These are phyloP conservation scores for Cephus pygmeus DNA, from an alignment of 2,888 invertebrate genomes.

Conservation along the genomic window DNA sequence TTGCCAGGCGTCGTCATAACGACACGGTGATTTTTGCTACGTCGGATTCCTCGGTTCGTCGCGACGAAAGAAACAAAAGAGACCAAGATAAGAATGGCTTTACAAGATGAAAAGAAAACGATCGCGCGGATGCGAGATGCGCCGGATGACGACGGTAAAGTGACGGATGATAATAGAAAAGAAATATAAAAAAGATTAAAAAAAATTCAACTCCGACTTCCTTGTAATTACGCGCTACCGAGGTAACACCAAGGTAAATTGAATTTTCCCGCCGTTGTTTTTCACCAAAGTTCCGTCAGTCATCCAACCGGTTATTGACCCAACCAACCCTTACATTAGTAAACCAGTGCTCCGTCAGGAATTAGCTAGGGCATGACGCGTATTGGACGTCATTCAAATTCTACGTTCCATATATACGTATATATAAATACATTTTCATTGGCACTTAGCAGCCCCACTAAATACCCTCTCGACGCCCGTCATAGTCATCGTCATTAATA, in stretches of 20 bases:
- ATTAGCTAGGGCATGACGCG: not conserved
- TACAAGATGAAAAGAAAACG: not conserved
- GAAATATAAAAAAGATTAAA: not conserved
- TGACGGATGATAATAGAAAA: not conserved
- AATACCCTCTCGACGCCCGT: not conserved
- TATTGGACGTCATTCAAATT: constrained; percentile 4
- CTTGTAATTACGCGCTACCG: not conserved
- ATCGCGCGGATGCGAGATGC: not conserved
- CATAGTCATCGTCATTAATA: constrained; percentile 7
- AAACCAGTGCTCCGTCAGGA: not conserved
- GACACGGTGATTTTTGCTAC: not conserved
- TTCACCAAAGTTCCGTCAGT: not conserved
- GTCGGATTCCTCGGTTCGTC: not conserved
- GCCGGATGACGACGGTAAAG: not conserved
- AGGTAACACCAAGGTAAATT: not conserved
- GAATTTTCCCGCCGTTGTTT: not conserved
- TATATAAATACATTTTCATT: not conserved
- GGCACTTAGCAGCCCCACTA: not conserved
- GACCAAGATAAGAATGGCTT: not conserved
- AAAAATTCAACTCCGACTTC: not conserved
- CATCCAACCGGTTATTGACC: not conserved
- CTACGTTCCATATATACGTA: not conserved
- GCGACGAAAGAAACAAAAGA: not conserved
- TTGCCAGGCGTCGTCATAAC: not conserved
- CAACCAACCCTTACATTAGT: not conserved